A percentile compares a stretch with the other conserved stretches of the same genome.
Evolutionary conservation across 2,113 vertebrate genomes (phyloP).

Genomic region (Toxotes chatareus): DNA sequence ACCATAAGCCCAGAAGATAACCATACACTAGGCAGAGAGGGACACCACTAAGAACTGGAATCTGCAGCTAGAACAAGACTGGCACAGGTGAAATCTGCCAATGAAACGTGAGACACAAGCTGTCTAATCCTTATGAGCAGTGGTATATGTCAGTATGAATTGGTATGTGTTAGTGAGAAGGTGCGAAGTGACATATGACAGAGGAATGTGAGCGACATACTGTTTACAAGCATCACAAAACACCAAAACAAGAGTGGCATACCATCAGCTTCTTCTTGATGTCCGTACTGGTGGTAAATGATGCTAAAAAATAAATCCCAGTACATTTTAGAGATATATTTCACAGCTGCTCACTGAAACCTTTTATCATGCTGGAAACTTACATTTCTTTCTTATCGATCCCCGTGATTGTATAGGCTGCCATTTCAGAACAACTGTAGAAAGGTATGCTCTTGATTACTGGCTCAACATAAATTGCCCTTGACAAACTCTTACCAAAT

Average conservation of each 20-base stretch:
- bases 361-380: constrained; percentile 39
- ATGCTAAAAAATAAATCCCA: constrained; percentile 23
- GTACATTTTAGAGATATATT: not conserved
- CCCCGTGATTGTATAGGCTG: constrained; percentile 12
- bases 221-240: too few relatives aligned
- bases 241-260: not conserved
- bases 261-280: not conserved
- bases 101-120: not conserved
- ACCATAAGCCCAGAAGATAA: not conserved
- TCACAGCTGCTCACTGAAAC: constrained; percentile 33
- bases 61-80: not conserved
- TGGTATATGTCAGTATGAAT: not conserved
- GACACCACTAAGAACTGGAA: too few relatives aligned
- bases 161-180: not conserved
- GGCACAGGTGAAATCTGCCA: not conserved
- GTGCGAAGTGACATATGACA: not conserved
- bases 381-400: constrained; percentile 38
- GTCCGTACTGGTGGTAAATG: not conserved
- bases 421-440: not conserved
- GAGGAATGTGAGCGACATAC: not conserved
- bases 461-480: constrained; percentile 26
- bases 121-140: not conserved
- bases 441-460: constrained; percentile 32
- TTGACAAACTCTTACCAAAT: constrained; percentile 43
- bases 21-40: not conserved